These are phyloP conservation scores for Prionace glauca DNA, from an alignment of 2,797 vertebrate genomes.

Conservation along the genomic window DNA sequence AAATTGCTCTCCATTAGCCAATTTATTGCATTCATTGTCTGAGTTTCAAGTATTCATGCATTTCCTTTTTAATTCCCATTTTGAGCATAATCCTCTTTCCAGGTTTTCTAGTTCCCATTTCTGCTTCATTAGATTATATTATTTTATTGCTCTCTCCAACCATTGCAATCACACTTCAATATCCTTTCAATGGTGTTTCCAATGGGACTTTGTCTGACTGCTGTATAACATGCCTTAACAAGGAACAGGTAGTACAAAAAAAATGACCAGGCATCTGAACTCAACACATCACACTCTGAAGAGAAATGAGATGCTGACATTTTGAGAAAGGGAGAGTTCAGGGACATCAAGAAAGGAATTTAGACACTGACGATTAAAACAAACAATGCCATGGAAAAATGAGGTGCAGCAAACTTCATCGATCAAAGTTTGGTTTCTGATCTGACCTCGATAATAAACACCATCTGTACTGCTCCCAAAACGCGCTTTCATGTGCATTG, in stretches of 20 bases:
- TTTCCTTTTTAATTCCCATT: background rate
- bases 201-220: too few relatives aligned
- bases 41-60: background rate
- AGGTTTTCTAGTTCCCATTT: background rate
- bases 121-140: background rate
- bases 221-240: background rate
- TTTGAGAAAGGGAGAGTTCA: background rate
- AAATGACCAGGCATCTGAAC: background rate
- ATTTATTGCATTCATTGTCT: background rate
- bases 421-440: constrained; percentile 21
- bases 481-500: constrained; percentile 21
- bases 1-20: background rate
- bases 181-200: background rate
- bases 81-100: background rate
- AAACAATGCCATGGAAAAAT: constrained; percentile 12
- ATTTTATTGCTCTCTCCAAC: background rate
- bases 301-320: background rate
- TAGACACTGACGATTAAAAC: constrained; percentile 29
- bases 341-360: constrained; percentile 15
- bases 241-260: background rate
- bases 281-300: background rate
- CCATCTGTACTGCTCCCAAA: background rate
- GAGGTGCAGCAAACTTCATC: constrained; percentile 26
- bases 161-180: background rate
- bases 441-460: constrained; percentile 33